Conservation (phyloP, 2,797 vertebrate species). For the Alosa sapidissima region DNA sequence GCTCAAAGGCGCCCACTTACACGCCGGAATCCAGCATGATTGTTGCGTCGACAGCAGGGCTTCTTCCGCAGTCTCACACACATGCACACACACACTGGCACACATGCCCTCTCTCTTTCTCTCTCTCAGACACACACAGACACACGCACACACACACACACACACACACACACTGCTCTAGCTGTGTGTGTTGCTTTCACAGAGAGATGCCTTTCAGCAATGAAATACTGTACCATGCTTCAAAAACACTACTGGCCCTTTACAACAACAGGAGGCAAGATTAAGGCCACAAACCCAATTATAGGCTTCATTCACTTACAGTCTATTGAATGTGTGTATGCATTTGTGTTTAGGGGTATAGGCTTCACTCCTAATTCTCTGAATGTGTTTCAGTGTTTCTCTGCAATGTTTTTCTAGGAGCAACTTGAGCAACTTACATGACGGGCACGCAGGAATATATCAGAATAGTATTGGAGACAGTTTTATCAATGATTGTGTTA, state of each 20-base stretch:
- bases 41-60: slow-evolving; percentile 34
- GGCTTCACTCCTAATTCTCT: background rate
- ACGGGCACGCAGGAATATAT: background rate
- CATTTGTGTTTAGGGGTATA: background rate
- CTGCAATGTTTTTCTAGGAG: background rate
- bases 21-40: slow-evolving; percentile 12
- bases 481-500: background rate
- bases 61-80: slow-evolving; percentile 4
- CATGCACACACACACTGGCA: slow-evolving; percentile 24
- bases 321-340: background rate
- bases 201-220: background rate
- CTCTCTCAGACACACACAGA: slow-evolving; percentile 16
- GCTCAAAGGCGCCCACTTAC: slow-evolving; percentile 36
- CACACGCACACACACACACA: slow-evolving; percentile 22
- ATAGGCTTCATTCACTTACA: background rate
- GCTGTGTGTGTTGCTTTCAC: background rate
- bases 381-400: background rate
- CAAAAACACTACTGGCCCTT: background rate
- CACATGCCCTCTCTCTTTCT: too few relatives aligned
- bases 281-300: background rate
- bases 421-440: background rate
- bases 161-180: background rate
- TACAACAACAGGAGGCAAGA: background rate
- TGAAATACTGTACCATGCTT: background rate
- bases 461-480: background rate